Base-by-base conservation (phyloP, 2,113 vertebrate genomes). In the Sprattus sprattus region DNA sequence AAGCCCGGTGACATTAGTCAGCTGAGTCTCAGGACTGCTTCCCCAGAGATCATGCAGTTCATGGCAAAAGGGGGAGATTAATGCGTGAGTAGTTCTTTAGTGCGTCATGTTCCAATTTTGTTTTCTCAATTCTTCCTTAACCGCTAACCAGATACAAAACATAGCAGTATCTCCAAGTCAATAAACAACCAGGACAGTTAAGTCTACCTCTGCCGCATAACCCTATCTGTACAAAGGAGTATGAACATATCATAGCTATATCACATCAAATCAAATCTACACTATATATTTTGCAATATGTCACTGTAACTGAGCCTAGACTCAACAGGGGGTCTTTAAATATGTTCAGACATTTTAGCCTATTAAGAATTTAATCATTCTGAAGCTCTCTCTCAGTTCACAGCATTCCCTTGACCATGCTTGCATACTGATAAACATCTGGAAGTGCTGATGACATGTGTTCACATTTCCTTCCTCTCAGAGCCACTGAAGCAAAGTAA, bases 1-100 rank as follows among this genome's bases (percentile, higher is more conserved):
- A 87, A 50, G 85, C 88, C 83, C 32, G 39, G 71, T 78, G 71
- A 32, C 71, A 39, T 39, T 78, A 39, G 64, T 67, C 64, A 8
- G 28, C 64, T 67, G 64, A 67, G 64, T 25, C 71, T 78, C 71
- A 78, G 28, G 6, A 39, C 28, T 10, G 25, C 71, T 16, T 5
- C 25, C 71, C 3, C 11, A 78, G 25, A 78, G 25, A 78, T 78
- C 25, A 39, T 13, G 28, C 71, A 39, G 71, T 78, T 39, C 71
- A 39, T 32, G 13, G 71, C 32, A 39, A 32, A 13, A 28, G 13
- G 13, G 25, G 71, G 2, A 13, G 1, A 32, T 28, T 5, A 15
- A 16, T 25, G n/a, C 28, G 10, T 71, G 64, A 32, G 22, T 25
- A 39, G 28, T 78, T 13, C 15, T 9, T 39, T 39, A 16, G 71